Conservation (phyloP, 2,797 vertebrate genomes). For the Micrastur ruficollis region DNA sequence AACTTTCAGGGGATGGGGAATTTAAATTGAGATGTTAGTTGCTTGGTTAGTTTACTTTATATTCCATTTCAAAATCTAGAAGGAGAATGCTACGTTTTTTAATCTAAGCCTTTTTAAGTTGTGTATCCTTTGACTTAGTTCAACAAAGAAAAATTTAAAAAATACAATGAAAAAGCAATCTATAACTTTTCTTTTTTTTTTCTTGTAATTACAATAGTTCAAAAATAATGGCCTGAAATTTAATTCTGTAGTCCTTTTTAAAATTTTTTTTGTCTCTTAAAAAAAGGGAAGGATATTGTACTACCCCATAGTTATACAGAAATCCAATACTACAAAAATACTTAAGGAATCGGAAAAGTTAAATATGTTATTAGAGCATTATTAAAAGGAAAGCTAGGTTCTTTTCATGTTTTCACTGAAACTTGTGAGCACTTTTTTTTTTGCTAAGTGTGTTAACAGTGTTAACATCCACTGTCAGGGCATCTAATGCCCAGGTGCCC, state of each 20-base stretch:
- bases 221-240: not conserved
- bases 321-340: not conserved
- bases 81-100: not conserved
- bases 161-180: not conserved
- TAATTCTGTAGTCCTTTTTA: not conserved
- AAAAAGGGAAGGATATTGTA: not conserved
- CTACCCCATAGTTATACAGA: not conserved
- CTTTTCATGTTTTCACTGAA: not conserved
- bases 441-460: not conserved
- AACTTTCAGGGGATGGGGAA: not conserved
- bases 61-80: not conserved
- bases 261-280: not conserved
- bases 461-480: conserved; percentile 11
- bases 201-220: not conserved
- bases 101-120: not conserved
- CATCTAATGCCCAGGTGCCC: not conserved
- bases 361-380: conserved; percentile 5
- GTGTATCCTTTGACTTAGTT: not conserved
- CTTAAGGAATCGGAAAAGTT: not conserved
- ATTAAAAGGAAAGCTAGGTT: conserved; percentile 21
- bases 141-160: not conserved
- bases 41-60: not conserved
- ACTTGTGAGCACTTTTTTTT: conserved; percentile 23
- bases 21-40: not conserved
- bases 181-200: not conserved